A percentile compares a stretch with the other conserved stretches of the same genome.
These are phyloP conservation scores for Trematomus bernacchii DNA, from an alignment of 2,797 vertebrate species.

Conservation along the genomic window DNA sequence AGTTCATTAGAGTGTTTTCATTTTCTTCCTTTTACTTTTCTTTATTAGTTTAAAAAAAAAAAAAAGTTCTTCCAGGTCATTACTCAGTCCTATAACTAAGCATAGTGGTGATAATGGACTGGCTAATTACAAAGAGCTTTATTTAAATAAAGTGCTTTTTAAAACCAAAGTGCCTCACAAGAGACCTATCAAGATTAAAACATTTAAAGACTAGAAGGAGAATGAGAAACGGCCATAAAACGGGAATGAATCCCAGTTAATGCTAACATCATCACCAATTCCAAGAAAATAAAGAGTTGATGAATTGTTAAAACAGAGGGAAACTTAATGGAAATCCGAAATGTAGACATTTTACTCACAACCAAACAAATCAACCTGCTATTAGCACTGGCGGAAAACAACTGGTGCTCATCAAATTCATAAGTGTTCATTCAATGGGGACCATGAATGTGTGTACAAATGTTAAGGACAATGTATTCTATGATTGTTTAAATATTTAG, in stretches of 20 bases:
- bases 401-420: background rate
- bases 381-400: background rate
- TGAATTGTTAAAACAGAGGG: background rate
- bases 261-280: background rate
- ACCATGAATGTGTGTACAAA: background rate
- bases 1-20: background rate
- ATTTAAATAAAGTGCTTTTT: constrained; percentile 38
- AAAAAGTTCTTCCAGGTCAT: background rate
- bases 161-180: constrained; percentile 15
- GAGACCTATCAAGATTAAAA: constrained; percentile 23
- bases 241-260: constrained; percentile 1
- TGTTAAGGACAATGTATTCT: background rate
- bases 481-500: background rate
- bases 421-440: background rate
- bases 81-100: constrained; percentile 17
- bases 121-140: constrained; percentile 22
- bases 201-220: constrained; percentile 7
- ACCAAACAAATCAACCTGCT: background rate
- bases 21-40: background rate
- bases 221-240: constrained; percentile 16
- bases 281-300: background rate
- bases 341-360: background rate
- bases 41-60: background rate
- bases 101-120: constrained; percentile 42
- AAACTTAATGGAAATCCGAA: background rate